Base-by-base conservation (phyloP, 2,113 vertebrate genomes). In the Tetrao urogallus region DNA sequence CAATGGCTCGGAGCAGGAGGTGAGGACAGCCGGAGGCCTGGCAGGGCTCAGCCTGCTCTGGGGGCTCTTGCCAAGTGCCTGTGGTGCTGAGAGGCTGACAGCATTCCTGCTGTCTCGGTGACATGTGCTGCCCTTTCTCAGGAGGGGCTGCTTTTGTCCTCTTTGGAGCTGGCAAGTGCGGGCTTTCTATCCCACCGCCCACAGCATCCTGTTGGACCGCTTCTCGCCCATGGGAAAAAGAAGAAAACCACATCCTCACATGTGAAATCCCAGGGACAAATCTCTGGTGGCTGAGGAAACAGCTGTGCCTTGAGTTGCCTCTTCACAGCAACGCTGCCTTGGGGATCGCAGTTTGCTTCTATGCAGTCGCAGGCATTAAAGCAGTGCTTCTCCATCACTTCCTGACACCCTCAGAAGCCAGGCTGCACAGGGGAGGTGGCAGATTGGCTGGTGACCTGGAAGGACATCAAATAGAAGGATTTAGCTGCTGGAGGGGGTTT, bases 391-490 rank as follows among this genome's bases (percentile, higher is more conserved):
- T 75, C 79, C 2, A 2, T 22, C 0, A 15, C 82, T 78, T 83
- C 70, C 77, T 88, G 82, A 78, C 86, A 86, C 61, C 77, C 3
- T 3, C 7, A 73, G 84, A 73, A 86, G 90, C 86, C 86, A 95
- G 77, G 71, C 75, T 81, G 12, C 73, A 52, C 66, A 67, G 83
- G 63, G 60, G 19, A 32, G 40, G 78, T 75, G 82, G 50, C 82
- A 80, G 48, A 73, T 79, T 19, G 63, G n/a, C 65, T 2, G 1
- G 38, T 81, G 78, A 87, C 81, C 91, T 92, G 72, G 73, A 96
- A 94, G 65, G 47, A 47, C 64, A 86, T 83, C 77, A 83, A 83
- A 85, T 92, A 67, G 45, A 76, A 93, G 71, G 90, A 89, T 52
- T 93, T 58, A 64, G 72, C 79, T 70, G 83, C 77, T 36, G 76